A percentile compares a stretch with the other conserved stretches of the same genome.
These are phyloP conservation scores for Pempheris klunzingeri DNA, from an alignment of 2,797 vertebrate species.

Conservation along the genomic window DNA sequence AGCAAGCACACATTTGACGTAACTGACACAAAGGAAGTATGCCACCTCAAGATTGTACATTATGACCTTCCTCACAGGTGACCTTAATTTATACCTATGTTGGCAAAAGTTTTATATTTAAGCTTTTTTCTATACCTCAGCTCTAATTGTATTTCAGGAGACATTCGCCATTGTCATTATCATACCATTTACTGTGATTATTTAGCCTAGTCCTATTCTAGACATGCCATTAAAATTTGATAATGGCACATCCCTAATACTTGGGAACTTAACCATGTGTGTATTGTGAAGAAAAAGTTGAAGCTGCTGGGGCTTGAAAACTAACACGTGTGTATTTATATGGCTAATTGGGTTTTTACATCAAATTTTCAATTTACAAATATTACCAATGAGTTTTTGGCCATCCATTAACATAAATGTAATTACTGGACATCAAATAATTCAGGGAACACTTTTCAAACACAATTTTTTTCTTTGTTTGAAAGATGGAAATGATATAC, in stretches of 20 bases:
- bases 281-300: conserved; percentile 3
- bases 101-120: neutral
- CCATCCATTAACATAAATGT: neutral
- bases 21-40: neutral
- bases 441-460: neutral
- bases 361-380: neutral
- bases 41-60: neutral
- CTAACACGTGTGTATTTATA: neutral
- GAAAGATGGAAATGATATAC: neutral
- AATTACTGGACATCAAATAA: neutral
- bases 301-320: neutral
- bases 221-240: neutral
- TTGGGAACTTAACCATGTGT: neutral
- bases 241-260: neutral
- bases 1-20: neutral
- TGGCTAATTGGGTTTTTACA: neutral
- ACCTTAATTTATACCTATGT: neutral
- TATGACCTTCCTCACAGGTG: neutral
- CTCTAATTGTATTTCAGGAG: neutral
- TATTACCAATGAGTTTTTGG: neutral
- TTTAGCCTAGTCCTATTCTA: neutral
- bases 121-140: neutral
- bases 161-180: neutral
- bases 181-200: neutral
- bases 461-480: neutral